Evolutionary conservation across 2,797 vertebrate species (phyloP).

Genomic region (Balearica regulorum): DNA sequence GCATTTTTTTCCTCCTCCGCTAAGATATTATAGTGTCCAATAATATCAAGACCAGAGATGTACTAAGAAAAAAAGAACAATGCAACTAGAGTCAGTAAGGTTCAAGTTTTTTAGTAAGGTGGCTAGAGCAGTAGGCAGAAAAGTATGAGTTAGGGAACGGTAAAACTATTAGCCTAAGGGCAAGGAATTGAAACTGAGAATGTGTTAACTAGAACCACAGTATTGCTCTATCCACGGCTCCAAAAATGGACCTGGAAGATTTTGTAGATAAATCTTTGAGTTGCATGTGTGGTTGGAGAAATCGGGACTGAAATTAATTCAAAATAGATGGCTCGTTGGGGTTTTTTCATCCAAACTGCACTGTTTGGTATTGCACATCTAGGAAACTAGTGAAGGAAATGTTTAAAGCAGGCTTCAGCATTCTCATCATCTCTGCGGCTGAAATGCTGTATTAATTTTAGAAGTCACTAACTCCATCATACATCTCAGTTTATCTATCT

Average conservation of each 20-base stretch:
- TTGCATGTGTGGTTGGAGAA: neutral
- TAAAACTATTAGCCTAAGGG: neutral
- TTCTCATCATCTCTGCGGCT: neutral
- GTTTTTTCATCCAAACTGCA: neutral
- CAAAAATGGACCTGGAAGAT: neutral
- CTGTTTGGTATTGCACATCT: neutral
- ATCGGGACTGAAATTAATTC: neutral
- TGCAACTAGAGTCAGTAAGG: neutral
- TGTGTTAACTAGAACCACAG: neutral
- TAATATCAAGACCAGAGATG: neutral
- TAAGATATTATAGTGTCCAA: neutral
- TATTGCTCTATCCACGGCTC: neutral
- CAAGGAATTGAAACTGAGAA: neutral
- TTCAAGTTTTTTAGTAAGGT: neutral
- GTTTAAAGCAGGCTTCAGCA: neutral
- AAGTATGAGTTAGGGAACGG: neutral
- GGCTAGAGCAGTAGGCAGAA: neutral
- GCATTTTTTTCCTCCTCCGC: neutral
- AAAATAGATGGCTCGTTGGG: neutral
- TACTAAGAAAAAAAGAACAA: neutral
- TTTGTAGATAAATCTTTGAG: neutral
- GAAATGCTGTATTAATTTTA: neutral
- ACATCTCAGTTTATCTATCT: neutral
- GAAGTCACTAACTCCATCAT: neutral
- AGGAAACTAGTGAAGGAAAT: neutral